Evolutionary conservation across 2,888 invertebrate species (phyloP), one percentile per base, ranked within the genome.

Genomic region (Opisthograptis luteolata): DNA sequence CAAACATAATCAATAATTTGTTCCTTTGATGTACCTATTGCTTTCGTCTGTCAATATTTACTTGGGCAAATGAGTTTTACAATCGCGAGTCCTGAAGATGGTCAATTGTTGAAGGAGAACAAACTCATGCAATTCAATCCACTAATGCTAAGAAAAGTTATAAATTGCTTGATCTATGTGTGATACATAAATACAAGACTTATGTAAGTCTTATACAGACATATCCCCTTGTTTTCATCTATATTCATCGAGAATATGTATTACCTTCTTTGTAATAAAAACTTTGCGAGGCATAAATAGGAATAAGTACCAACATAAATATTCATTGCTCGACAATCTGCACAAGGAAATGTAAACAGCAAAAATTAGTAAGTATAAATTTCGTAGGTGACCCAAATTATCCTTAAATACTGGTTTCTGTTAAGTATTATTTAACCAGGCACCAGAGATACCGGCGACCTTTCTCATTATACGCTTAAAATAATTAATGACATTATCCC

Each of bases 401-500:
- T 37, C 10, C 30, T 30, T 30, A 24, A 35, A 45, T 15, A 48
- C 42, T 30, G 30, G 28, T 48, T 35, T 25, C 36, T 41, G 25
- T 40, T 46, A 40, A 46, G 10, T 24, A 24, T 31, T 36, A 42
- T 44, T 44, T 35, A 44, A 51, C 24, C 22, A 44, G 15, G 27
- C 19, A 28, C 43, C 27, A 5, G 32, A 39, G 45, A 19, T 41
- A 22, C 27, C 25, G 15, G 22, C 32, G 20, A 48, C 42, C 47
- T 50, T 49, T 37, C 53, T 41, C 42, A 54, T 54, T 55, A 50
- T 39, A 41, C 17, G 25, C 24, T 32, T 51, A 55, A 55, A 54
- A 54, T 51, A 50, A 59, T 56, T 54, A 54, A 59, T 48, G 45
- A 44, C 51, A 50, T 48, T 55, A 47, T 51, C 36, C 50, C 41